Base-by-base conservation (phyloP, 1,140 invertebrate genomes). In the Microplitis mediator region DNA sequence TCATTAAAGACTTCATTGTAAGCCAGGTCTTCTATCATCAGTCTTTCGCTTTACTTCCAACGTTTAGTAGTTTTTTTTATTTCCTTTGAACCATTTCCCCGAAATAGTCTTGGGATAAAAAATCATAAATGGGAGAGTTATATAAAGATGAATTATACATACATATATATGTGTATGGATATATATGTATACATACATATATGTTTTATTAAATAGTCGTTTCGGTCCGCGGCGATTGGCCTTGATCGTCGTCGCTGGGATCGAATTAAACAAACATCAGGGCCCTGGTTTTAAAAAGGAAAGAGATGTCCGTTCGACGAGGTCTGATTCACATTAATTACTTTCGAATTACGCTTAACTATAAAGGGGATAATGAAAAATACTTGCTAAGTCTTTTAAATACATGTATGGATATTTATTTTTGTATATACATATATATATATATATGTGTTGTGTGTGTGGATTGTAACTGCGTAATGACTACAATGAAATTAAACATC, bases 271-370 rank as follows among this genome's bases (percentile, higher is more conserved):
- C 63, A 65, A 65, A 65, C 39, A 50, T 65, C 63, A 65, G 23
- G 8, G 31, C 14, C 36, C 13, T 23, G 23, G 23, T 23, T 23
- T 65, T 65, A 65, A 65, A 65, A 50, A 65, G 63, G 63, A 65
- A 65, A 36, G 35, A 65, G 63, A 65, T 71, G 69, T 71, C 69
- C 61, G 45, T 71, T 71, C 58, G 69, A 71, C 61, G 58, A 71
- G 62, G 61, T 71, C 69, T 71, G 69, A 71, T 71, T 71, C 69
- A 64, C 69, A 71, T 71, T 71, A 71, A 71, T 71, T 71, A 71
- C 69, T 62, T 62, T 71, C 69, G 61, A 71, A 70, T 70, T 54
- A 60, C 39, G 62, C 23, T 23, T 23, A 23, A 23, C 23, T 23
- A 23, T 23, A 32, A 62, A 52, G 45, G 69, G 52, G 45, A 65